Percentiles rank a stretch among this genome's conserved stretches.
Evolutionary conservation across 2,797 vertebrate genomes (phyloP).

Genomic region (Chiroxiphia lanceolata): DNA sequence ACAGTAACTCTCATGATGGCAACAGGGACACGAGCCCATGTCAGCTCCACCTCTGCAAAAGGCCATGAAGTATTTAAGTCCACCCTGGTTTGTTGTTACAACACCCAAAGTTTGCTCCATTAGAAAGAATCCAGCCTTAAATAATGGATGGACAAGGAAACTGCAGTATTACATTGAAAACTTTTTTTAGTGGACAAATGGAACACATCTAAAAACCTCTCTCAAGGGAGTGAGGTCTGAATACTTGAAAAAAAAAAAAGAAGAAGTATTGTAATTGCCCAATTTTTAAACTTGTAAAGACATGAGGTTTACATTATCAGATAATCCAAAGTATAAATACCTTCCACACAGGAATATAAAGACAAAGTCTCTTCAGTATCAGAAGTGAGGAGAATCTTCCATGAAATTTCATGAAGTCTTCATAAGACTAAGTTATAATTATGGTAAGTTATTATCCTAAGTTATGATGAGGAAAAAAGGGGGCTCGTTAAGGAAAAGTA

Average conservation of each 20-base stretch:
- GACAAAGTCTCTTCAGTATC: background rate
- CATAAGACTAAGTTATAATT: background rate
- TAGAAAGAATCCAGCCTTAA: background rate
- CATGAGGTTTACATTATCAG: background rate
- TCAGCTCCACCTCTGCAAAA: background rate
- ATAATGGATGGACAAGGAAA: background rate
- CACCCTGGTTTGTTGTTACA: background rate
- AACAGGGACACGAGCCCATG: rapidly evolving
- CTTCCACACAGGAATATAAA: background rate
- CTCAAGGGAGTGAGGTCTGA: background rate
- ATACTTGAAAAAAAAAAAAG: background rate
- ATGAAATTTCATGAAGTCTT: background rate
- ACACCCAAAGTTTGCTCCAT: background rate
- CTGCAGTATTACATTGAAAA: background rate
- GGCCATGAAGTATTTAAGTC: background rate
- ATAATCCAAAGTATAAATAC: background rate
- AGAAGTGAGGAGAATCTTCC: background rate
- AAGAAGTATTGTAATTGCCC: background rate
- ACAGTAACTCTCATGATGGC: rapidly evolving
- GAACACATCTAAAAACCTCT: conserved; percentile 32
- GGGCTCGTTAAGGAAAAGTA: background rate
- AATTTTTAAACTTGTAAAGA: background rate
- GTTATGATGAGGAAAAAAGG: background rate
- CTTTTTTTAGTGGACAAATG: background rate
- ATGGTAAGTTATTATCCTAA: background rate